Base-by-base conservation (phyloP, 2,797 vertebrate genomes). In the Cryptoprocta ferox region DNA sequence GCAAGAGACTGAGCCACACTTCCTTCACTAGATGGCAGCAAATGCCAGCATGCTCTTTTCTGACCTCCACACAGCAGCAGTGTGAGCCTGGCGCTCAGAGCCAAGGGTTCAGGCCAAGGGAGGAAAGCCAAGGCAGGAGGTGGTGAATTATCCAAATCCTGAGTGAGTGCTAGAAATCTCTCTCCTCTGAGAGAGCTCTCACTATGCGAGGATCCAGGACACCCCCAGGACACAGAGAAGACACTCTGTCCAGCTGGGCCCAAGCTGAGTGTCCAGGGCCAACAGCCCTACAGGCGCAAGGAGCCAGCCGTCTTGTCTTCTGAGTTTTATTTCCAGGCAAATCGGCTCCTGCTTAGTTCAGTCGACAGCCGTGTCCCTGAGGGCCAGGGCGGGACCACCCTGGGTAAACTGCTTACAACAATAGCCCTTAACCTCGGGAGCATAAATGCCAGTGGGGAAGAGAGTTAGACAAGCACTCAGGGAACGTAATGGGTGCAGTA, bases 1-100 rank as follows among this genome's bases (percentile, higher is more conserved):
- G 73, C 35, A 28, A 79, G 78, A 94, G 53, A 61, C 14, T 45
- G 83, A 61, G 81, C 6, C 63, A 37, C 0, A 2, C 71, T 91
- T 70, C 21, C 26, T 71, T 94, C 97, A 85, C 95, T 98, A 98
- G 97, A 42, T 96, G 98, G 98, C 97, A 97, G 98, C 95, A 97
- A 84, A 93, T 19, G 28, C 85, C 26, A 16, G 28, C 18, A 6
- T 4, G 75, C 53, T 66, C 66, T 85, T 56, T 85, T 42, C 30
- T 18, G 53, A 73, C 71, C 1, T 5, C 42, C 8, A 35, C 16
- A 18, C 12, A 14, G 59, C 4, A 14, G 13, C 32, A 30, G 26
- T n/a, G 28, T 3, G 56, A 86, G 35, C 56, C 56, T n/a, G 37
- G 48, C 0, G 1, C 66, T 78, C 21, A 85, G 26, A 75, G 53